A percentile compares a stretch with the other conserved stretches of the same genome.
phyloP scores from a whole-genome alignment of 1,140 invertebrate species.

The Alviniconcha marisindica region DNA sequence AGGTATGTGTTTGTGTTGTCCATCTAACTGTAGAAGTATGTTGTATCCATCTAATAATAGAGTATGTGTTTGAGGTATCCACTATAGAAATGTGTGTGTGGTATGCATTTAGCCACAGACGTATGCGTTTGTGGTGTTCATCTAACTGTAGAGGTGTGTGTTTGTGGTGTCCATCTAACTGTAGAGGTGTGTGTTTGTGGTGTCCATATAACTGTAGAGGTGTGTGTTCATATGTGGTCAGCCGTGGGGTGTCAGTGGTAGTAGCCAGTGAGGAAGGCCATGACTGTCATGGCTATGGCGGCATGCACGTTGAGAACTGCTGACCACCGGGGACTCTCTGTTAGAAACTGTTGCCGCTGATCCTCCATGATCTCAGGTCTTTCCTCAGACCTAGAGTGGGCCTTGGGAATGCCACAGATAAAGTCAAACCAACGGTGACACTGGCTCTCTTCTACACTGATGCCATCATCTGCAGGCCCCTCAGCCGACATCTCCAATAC shows the following conservation, averaged over 20 bases:
- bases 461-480: not conserved
- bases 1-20: not conserved
- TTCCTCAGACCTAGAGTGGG: slow-evolving; percentile 25
- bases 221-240: too few relatives aligned
- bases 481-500: not conserved
- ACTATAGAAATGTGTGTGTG: not conserved
- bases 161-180: not conserved
- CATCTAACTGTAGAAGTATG: not conserved
- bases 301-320: slow-evolving; percentile 60
- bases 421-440: slow-evolving; percentile 47
- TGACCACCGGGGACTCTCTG: slow-evolving; percentile 49
- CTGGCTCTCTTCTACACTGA: not conserved
- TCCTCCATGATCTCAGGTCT: slow-evolving; percentile 48
- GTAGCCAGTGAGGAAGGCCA: slow-evolving; percentile 60
- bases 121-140: too few relatives aligned
- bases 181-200: not conserved
- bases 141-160: too few relatives aligned
- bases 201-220: not conserved
- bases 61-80: too few relatives aligned
- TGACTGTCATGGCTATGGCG: slow-evolving; percentile 51
- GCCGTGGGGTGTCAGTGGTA: slow-evolving; percentile 45
- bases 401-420: slow-evolving; percentile 54
- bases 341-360: slow-evolving; percentile 51
- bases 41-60: too few relatives aligned
- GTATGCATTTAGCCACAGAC: not conserved